These are phyloP conservation scores for Noctua comes DNA, from an alignment of 2,888 invertebrate species.

Conservation along the genomic window DNA sequence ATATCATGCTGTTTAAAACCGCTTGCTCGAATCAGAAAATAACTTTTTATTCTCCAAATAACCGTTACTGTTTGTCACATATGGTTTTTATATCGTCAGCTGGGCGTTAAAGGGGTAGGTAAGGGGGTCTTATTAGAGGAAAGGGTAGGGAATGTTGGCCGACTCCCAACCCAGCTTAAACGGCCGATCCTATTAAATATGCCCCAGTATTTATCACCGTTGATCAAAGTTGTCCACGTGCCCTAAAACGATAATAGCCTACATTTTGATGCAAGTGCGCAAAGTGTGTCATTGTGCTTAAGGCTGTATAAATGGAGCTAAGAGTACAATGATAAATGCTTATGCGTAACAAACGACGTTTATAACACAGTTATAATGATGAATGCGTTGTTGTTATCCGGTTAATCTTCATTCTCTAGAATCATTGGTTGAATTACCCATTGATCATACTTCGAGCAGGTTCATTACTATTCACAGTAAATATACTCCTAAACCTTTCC, in stretches of 20 bases:
- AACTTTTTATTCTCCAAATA: slow-evolving; percentile 33
- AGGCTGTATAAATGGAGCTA: background rate
- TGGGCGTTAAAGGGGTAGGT: slow-evolving; percentile 2
- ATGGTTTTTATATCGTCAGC: slow-evolving; percentile 44
- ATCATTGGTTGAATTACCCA: background rate
- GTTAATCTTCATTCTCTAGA: background rate
- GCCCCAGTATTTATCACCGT: slow-evolving; percentile 28
- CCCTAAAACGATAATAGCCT: background rate
- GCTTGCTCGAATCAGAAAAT: slow-evolving; percentile 19
- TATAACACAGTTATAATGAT: background rate
- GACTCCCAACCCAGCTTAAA: slow-evolving; percentile 5
- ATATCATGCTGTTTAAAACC: slow-evolving; percentile 6
- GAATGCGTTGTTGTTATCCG: background rate
- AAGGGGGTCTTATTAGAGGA: background rate
- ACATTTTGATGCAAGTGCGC: background rate
- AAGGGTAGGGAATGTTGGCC: slow-evolving; percentile 8
- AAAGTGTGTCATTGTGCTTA: background rate
- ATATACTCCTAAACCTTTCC: background rate
- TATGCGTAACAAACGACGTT: background rate
- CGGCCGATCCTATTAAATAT: slow-evolving; percentile 44
- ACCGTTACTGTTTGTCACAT: slow-evolving; percentile 28
- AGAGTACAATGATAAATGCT: background rate
- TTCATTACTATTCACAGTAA: background rate
- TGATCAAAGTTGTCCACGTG: slow-evolving; percentile 12
- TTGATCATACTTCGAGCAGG: background rate